These are phyloP conservation scores for Crossocerus cetratus DNA, from an alignment of 2,888 invertebrate species.

Conservation along the genomic window DNA sequence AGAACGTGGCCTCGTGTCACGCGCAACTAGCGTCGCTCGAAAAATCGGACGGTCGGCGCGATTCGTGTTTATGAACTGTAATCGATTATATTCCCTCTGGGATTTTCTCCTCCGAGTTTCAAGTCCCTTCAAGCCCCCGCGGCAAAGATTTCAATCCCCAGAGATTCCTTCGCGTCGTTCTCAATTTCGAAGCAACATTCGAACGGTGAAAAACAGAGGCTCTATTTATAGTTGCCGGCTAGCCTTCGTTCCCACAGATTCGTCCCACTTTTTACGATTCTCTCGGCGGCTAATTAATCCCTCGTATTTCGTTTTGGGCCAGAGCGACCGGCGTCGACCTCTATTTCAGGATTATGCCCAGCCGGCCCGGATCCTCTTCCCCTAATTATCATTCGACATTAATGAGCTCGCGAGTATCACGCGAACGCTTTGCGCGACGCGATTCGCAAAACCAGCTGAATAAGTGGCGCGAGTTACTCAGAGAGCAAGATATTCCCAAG, in stretches of 20 bases:
- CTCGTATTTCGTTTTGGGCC: slow-evolving; percentile 1
- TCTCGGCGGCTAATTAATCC: slow-evolving; percentile 1
- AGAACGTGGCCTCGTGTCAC: too few relatives aligned
- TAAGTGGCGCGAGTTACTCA: too few relatives aligned
- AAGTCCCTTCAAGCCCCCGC: neutral
- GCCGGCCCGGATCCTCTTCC: neutral
- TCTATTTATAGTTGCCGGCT: neutral
- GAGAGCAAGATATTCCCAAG: too few relatives aligned
- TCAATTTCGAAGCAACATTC: neutral
- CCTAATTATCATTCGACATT: neutral
- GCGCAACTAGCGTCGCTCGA: too few relatives aligned
- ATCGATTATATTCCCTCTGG: too few relatives aligned
- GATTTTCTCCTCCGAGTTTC: neutral
- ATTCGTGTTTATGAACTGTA: too few relatives aligned
- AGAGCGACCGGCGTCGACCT: neutral
- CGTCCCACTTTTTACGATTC: slow-evolving; percentile 1
- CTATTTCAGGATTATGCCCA: neutral
- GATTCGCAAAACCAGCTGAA: too few relatives aligned
- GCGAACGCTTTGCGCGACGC: too few relatives aligned
- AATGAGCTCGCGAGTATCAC: neutral
- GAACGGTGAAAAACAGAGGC: neutral
- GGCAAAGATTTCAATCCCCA: too few relatives aligned
- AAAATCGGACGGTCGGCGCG: too few relatives aligned
- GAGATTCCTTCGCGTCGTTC: too few relatives aligned
- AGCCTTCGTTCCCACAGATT: neutral